Base-by-base conservation (phyloP, 2,888 invertebrate species). In the Omphaloscelis lunosa region DNA sequence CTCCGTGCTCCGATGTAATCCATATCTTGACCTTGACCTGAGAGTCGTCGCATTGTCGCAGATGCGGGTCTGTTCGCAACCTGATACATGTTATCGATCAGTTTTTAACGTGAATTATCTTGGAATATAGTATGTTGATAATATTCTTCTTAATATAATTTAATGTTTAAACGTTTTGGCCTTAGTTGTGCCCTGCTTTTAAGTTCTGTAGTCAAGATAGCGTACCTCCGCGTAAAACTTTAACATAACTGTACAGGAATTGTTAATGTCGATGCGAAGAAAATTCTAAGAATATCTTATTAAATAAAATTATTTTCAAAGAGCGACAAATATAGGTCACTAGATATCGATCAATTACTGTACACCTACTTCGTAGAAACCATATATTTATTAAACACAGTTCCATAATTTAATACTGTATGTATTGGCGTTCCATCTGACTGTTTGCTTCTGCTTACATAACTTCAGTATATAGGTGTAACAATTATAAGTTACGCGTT, bases 21-120 rank as follows among this genome's bases (percentile, higher is more conserved):
- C 34, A 45, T 61, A 56, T 20, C 59, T 2, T 58, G 45, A 39
- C 80, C 80, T 75, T 80, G 80, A 80, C 80, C 80, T 1, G 58
- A 11, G 23, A 27, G 41, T 7, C 65, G 69, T n/a, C 69, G 80
- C 81, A 80, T 29, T 61, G 81, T 58, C 59, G 67, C 62, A 27
- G 53, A 39, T 58, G 59, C 65, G 65, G 51, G 27, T 39, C 72
- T 67, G 9, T 15, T 29, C 48, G 72, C 39, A 0, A 48, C 59
- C 8, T 45, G 53, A 56, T n/a, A 56, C 23, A 5, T 29, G 29
- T 17, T 62, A 56, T 68, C 27, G 53, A 61, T 3, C 23, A 23
- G 29, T 51, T 39, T 27, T n/a, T 1, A 59, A 29, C 29, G 7
- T 12, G 39, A 29, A 23, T 51, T 20, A 53, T 48, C 20, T 48